These are phyloP conservation scores for Leuctra nigra DNA, from an alignment of 2,888 invertebrate species.

Conservation along the genomic window DNA sequence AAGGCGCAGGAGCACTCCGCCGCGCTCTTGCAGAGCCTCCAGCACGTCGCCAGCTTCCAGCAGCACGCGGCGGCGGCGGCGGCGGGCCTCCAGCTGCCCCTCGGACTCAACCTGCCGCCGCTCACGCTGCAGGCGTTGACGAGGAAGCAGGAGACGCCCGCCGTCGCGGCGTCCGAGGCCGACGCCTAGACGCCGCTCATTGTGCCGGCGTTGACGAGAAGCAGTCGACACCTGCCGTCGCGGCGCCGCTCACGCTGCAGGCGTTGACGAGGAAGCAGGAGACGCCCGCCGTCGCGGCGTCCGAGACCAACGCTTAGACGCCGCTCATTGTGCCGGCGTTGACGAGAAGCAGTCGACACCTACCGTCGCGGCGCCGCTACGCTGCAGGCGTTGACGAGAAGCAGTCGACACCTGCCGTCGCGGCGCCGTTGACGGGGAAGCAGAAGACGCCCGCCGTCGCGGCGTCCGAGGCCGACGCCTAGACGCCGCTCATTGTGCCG, in stretches of 20 bases:
- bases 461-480: conserved; percentile 42
- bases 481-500: conserved; percentile 41
- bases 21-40: conserved; percentile 68
- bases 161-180: conserved; percentile 44
- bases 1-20: conserved; percentile 95
- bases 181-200: conserved; percentile 44
- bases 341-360: conserved; percentile 36
- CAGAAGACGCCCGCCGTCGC: conserved; percentile 42
- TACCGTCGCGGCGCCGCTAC: conserved; percentile 34
- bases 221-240: conserved; percentile 32
- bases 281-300: conserved; percentile 43
- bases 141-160: conserved; percentile 40
- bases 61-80: conserved; percentile 41
- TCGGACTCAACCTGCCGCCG: conserved; percentile 34
- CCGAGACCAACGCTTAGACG: conserved; percentile 42
- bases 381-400: conserved; percentile 37
- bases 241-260: conserved; percentile 36
- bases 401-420: conserved; percentile 43
- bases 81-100: conserved; percentile 36
- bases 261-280: conserved; percentile 37
- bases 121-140: conserved; percentile 37
- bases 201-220: conserved; percentile 34
- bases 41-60: conserved; percentile 55
- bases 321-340: conserved; percentile 40
- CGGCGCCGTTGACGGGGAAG: conserved; percentile 42